Percentiles rank a stretch among this genome's conserved stretches.
phyloP scores from a whole-genome alignment of 2,113 vertebrate genomes.

The Picathartes gymnocephalus region DNA sequence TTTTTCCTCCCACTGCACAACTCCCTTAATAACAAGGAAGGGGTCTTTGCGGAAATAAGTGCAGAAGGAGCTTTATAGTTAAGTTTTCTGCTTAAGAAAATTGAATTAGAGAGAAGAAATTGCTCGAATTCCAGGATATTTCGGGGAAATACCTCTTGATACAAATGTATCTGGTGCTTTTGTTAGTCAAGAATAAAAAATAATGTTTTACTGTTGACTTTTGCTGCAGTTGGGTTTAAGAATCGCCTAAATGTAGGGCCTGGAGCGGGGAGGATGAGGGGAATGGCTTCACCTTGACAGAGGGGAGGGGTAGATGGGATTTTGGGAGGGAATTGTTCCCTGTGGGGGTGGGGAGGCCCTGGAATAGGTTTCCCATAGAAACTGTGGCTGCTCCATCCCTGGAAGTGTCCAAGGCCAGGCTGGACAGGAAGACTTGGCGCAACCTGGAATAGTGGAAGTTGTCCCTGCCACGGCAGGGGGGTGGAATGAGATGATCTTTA shows the following conservation, averaged over 20 bases:
- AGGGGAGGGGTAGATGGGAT: accelerated
- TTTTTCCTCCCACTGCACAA: not conserved
- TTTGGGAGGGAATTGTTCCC: not conserved
- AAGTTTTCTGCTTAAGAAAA: not conserved
- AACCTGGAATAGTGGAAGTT: accelerated
- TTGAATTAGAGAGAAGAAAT: not conserved
- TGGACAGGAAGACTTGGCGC: not conserved
- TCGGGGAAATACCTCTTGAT: not conserved
- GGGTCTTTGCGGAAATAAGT: not conserved
- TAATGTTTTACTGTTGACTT: not conserved
- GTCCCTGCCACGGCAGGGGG: not conserved
- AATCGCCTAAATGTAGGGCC: not conserved
- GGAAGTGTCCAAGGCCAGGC: not conserved
- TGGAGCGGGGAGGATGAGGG: not conserved
- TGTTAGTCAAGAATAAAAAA: not conserved
- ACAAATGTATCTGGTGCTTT: not conserved
- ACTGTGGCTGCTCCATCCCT: not conserved
- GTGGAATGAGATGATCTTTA: not conserved
- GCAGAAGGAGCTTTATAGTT: not conserved
- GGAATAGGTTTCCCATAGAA: not conserved
- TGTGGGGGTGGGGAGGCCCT: accelerated
- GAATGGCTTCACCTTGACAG: not conserved
- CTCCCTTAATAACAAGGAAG: not conserved
- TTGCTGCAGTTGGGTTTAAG: not conserved
- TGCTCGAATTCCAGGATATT: not conserved